Evolutionary conservation across 1,140 invertebrate species (phyloP), one percentile per base, ranked within the genome.

Genomic region (Pseudobourletiella spinata): DNA sequence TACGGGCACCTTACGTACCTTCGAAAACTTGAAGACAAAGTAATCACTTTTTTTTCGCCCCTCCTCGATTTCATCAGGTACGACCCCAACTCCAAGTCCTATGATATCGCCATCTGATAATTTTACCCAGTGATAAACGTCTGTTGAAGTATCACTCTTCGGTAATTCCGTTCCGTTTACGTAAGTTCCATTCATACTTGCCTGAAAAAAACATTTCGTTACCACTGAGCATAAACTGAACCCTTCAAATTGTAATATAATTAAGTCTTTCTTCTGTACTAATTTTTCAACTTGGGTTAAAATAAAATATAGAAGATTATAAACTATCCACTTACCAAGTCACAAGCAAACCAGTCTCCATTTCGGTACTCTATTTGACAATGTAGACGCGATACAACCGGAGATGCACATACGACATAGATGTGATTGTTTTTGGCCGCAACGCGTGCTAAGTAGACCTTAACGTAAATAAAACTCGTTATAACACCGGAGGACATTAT

Each of bases 161-260:
- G n/a, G 24, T 0, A 66, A 11, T 29, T 59, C 55, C 25, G 16
- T 26, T 1, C 28, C 54, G 2, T 58, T 59, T 1, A 66, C 39
- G 24, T 46, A 66, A 1, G 64, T 66, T 30, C 64, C 64, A 26
- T 66, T 66, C 25, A 51, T 44, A 18, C 59, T 62, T 59, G 8
- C 32, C 32, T 39, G n/a, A 11, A 39, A 39, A 39, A 39, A 39
- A 39, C n/a, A n/a, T n/a, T n/a, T n/a, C n/a, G n/a, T n/a, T n/a
- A n/a, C n/a, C 8, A 39, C 32, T n/a, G n/a, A n/a, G n/a, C 8
- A n/a, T 39, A 39, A 39, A n/a, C 32, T 39, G 32, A 11, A 39
- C 32, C 32, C 32, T 11, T n/a, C 32, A 39, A 39, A 8, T n/a
- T 39, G 32, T 39, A n/a, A 8, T 11, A 39, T 39, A 39, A 39